Percentiles rank a stretch among this genome's conserved stretches.
phyloP scores from a whole-genome alignment of 2,113 vertebrate species.

The Mesoclemmys tuberculata region DNA sequence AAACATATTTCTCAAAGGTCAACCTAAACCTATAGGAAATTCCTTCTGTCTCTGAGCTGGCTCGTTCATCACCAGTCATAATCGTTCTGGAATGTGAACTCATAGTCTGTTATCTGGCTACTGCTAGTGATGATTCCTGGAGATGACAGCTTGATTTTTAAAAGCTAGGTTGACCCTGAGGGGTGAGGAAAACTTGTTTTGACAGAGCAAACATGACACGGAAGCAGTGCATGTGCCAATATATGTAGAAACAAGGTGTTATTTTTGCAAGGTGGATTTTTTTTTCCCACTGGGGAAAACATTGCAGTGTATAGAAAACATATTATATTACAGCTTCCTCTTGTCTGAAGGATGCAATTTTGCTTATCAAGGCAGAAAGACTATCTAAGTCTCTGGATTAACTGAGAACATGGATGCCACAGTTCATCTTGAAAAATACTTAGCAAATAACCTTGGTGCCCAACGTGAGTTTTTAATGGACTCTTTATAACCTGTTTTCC shows the following conservation, averaged over 20 bases:
- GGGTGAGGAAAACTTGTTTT: conserved; percentile 70
- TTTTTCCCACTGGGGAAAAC: neutral
- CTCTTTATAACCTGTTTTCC: neutral
- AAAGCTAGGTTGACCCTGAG: conserved; percentile 64
- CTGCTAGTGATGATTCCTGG: conserved; percentile 56
- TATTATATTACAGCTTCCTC: neutral
- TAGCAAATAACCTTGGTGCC: no score
- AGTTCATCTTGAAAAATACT: neutral
- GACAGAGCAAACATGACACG: conserved; percentile 47
- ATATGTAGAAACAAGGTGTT: conserved; percentile 43
- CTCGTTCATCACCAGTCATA: conserved; percentile 65
- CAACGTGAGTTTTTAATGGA: neutral
- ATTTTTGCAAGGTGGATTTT: conserved; percentile 29
- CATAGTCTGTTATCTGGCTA: conserved; percentile 47
- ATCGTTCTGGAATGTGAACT: conserved; percentile 65
- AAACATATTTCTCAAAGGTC: conserved; percentile 57
- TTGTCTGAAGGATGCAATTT: neutral
- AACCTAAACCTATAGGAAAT: conserved; percentile 68
- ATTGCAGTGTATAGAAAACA: neutral
- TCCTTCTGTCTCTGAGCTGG: conserved; percentile 53
- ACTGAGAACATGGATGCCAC: neutral
- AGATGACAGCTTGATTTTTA: conserved; percentile 70
- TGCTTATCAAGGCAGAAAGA: neutral
- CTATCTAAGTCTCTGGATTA: neutral
- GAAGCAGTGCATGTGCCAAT: conserved; percentile 43